A percentile compares a stretch with the other conserved stretches of the same genome.
phyloP scores from a whole-genome alignment of 2,888 invertebrate genomes.

The Lithophane socia region DNA sequence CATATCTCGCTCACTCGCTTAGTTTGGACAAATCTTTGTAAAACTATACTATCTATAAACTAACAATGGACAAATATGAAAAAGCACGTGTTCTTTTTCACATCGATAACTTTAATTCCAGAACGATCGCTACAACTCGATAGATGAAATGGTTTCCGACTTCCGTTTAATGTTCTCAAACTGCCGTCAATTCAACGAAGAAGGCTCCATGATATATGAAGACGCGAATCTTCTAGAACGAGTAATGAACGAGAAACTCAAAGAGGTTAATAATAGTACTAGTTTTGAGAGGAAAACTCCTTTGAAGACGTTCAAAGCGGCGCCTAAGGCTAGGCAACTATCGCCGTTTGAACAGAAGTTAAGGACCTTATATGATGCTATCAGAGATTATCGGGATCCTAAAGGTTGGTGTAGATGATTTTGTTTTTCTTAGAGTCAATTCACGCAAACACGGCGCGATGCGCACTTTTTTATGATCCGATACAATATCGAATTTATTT shows the following conservation, averaged over 20 bases:
- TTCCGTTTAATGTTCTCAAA: constrained; percentile 98
- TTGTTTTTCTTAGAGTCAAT: background rate
- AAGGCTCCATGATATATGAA: constrained; percentile 98
- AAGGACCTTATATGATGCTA: constrained; percentile 96
- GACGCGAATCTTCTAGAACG: constrained; percentile 97
- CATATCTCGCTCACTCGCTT: too few species aligned
- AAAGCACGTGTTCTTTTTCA: background rate
- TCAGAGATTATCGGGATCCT: constrained; percentile 94
- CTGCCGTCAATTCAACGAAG: constrained; percentile 98
- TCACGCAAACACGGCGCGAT: too few species aligned
- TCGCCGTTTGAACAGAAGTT: constrained; percentile 94
- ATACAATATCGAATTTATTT: too few species aligned
- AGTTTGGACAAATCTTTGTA: too few species aligned
- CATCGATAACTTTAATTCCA: constrained; percentile 50
- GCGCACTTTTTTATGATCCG: background rate
- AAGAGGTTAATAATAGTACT: constrained; percentile 93
- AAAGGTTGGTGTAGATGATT: constrained; percentile 76
- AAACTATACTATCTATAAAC: too few species aligned
- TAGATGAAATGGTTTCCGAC: constrained; percentile 97
- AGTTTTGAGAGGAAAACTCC: constrained; percentile 89
- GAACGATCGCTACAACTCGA: constrained; percentile 94
- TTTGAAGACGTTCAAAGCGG: constrained; percentile 87
- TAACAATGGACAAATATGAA: too few species aligned
- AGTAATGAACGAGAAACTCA: constrained; percentile 95
- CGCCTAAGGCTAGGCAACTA: constrained; percentile 84